A percentile compares a stretch with the other conserved stretches of the same genome.
Conservation (phyloP, 2,888 invertebrate species). For the Zygogramma bicolorata region DNA sequence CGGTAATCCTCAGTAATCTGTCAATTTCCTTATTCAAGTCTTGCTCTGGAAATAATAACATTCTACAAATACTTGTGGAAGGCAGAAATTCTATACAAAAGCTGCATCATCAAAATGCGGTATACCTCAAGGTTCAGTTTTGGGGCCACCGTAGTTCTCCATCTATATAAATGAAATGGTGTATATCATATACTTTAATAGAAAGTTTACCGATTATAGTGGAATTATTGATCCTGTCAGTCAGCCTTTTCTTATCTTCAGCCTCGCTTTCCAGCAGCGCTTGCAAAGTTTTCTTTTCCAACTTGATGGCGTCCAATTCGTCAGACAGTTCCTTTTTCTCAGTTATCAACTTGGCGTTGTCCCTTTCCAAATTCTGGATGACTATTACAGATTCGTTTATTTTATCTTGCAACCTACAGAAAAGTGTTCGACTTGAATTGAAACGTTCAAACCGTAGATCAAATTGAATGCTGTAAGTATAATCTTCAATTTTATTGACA, state of each 20-base stretch:
- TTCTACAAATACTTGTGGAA: too few relatives aligned
- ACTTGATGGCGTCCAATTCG: conserved; percentile 67
- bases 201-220: conserved; percentile 70
- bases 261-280: conserved; percentile 69
- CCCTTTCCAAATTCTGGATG: conserved; percentile 68
- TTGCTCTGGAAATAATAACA: conserved; percentile 63
- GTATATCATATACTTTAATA: too few relatives aligned
- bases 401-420: conserved; percentile 65
- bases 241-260: conserved; percentile 71
- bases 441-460: conserved; percentile 8
- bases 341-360: conserved; percentile 65
- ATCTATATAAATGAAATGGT: not conserved
- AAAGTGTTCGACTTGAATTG: too few relatives aligned
- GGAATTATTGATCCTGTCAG: conserved; percentile 71
- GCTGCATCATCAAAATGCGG: too few relatives aligned
- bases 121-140: too few relatives aligned
- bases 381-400: conserved; percentile 67
- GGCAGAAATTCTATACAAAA: too few relatives aligned
- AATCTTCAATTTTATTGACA: too few relatives aligned
- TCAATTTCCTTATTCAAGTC: conserved; percentile 70
- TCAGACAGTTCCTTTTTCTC: conserved; percentile 66
- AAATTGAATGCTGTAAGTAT: too few relatives aligned
- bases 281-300: conserved; percentile 73
- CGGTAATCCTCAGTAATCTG: conserved; percentile 65
- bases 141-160: not conserved